Conservation (phyloP, 1,140 invertebrate species). For the Maniola jurtina region DNA sequence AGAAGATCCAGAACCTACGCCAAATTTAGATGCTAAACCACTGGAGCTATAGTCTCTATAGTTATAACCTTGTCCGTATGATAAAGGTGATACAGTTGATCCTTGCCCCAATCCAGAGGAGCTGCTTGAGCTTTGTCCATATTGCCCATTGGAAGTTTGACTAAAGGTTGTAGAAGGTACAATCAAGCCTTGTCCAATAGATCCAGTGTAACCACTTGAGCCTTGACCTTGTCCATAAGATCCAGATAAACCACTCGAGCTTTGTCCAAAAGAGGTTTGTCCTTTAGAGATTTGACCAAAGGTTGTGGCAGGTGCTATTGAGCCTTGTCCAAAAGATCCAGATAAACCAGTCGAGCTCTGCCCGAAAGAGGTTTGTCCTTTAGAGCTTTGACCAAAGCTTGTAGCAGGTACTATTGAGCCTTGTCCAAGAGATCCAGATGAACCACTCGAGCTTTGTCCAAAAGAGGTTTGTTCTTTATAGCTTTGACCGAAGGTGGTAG, state of each 20-base stretch:
- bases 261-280: neutral
- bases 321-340: constrained; percentile 4
- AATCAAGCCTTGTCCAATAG: neutral
- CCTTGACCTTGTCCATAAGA: constrained; percentile 1
- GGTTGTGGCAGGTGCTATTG: neutral
- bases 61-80: constrained; percentile 17
- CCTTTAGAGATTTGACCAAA: neutral
- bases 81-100: constrained; percentile 2
- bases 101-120: constrained; percentile 2
- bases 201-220: constrained; percentile 1
- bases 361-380: neutral
- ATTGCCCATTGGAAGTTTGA: neutral
- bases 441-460: too few relatives aligned
- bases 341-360: neutral
- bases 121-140: neutral
- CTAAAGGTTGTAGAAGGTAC: neutral
- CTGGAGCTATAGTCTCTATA: constrained; percentile 21
- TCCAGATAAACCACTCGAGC: neutral
- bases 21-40: constrained; percentile 13
- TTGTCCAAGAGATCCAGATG: neutral
- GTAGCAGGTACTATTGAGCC: neutral
- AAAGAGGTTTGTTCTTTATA: too few relatives aligned
- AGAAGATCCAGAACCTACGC: constrained; percentile 11
- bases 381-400: too few relatives aligned
- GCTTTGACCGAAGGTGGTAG: neutral